phyloP scores from a whole-genome alignment of 2,888 invertebrate genomes.

The Meteorus cinctellus region DNA sequence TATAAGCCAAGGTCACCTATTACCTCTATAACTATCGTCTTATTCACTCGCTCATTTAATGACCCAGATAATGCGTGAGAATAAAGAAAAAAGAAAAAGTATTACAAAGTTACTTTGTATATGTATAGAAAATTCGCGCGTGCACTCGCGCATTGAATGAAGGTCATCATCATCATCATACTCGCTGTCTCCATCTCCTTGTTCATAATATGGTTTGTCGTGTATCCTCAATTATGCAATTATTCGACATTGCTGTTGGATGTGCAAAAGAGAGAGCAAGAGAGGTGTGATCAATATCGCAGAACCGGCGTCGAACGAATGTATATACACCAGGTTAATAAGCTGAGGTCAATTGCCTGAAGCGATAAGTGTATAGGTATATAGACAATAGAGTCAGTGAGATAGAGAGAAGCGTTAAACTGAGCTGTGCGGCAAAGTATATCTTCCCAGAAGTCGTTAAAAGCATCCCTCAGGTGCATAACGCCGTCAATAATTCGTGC shows the following conservation, averaged over 20 bases:
- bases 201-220: constrained; percentile 29
- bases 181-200: constrained; percentile 20
- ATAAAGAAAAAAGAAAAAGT: neutral
- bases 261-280: neutral
- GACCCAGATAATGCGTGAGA: constrained; percentile 6
- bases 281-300: constrained; percentile 48
- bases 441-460: constrained; percentile 42
- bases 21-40: neutral
- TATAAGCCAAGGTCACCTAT: neutral
- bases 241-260: constrained; percentile 41
- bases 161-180: constrained; percentile 25
- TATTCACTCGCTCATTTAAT: neutral
- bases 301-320: constrained; percentile 25
- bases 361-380: constrained; percentile 30
- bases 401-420: constrained; percentile 36
- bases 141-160: neutral
- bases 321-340: constrained; percentile 48
- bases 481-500: constrained; percentile 35
- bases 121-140: neutral
- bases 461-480: constrained; percentile 41
- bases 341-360: constrained; percentile 48
- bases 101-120: neutral
- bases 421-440: constrained; percentile 14
- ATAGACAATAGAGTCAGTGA: constrained; percentile 12
- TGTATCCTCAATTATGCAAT: constrained; percentile 48